Base-by-base conservation (phyloP, 2,888 invertebrate species). In the Dicyrtoma fusca region DNA sequence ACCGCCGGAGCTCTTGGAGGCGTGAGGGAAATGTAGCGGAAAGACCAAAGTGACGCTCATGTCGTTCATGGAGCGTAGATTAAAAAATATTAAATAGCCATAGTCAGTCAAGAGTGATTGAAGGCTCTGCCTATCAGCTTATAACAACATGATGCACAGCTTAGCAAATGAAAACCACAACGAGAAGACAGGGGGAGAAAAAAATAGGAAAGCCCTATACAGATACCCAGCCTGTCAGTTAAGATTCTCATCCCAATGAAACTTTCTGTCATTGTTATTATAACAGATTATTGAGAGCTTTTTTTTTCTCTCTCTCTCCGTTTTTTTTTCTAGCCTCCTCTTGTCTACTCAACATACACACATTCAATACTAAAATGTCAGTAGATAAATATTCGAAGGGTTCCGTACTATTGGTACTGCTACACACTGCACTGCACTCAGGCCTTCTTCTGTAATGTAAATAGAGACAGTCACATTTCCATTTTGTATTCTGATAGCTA, bases 21-120 rank as follows among this genome's bases (percentile, higher is more conserved):
- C 68, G 68, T 68, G 68, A 68, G 68, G 26, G 57, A 68, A 68
- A 53, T 68, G 68, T 68, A 55, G 55, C 42, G 68, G 68, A 68
- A 68, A 68, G 68, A 34, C 68, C 53, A 68, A 68, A 68, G 68
- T 68, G 68, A 55, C 55, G 68, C 68, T 68, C 44, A 55, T 55
- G 68, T 68, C 68, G 42, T 55, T 68, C 53, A 66, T 47, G 21
- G 25, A 51, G 53, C 17, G 53, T 68, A 57, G 68, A 68, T 68
- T 68, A 68, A 68, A 68, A 68, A 68, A 68, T 68, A 68, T 68
- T 68, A 68, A 68, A 68, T 68, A 68, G 68, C 68, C 68, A 68
- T 68, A 68, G 42, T 55, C 68, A 68, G 68, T 68, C 68, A 68
- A 68, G 57, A 55, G 68, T 68, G 68, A 68, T 68, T 68, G 68